These are phyloP conservation scores for Crotophaga sulcirostris DNA, from an alignment of 2,113 vertebrate genomes.

Conservation along the genomic window DNA sequence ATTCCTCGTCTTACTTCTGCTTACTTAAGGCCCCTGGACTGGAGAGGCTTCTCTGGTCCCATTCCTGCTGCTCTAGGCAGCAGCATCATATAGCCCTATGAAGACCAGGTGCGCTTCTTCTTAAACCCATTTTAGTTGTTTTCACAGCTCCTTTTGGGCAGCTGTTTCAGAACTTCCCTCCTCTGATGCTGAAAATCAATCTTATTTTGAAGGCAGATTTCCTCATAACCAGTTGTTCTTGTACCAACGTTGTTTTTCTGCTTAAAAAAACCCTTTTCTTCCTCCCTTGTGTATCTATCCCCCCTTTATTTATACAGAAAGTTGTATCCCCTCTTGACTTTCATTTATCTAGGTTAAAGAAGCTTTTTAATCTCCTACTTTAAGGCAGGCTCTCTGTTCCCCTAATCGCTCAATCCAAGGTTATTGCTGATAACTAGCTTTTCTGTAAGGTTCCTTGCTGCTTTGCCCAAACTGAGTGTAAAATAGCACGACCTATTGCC, in stretches of 20 bases:
- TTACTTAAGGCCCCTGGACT: background rate
- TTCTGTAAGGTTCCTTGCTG: background rate
- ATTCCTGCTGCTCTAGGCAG: background rate
- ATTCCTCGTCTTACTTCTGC: background rate
- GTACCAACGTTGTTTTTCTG: background rate
- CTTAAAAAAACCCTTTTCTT: background rate
- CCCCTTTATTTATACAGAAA: constrained; percentile 23
- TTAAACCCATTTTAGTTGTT: background rate
- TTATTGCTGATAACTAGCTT: constrained; percentile 41
- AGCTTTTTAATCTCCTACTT: constrained; percentile 46
- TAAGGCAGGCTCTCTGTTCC: background rate
- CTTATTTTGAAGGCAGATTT: constrained; percentile 13
- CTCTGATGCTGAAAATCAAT: background rate
- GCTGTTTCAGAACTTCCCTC: background rate
- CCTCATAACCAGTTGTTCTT: background rate
- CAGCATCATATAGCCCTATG: background rate
- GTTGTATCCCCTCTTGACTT: constrained; percentile 32
- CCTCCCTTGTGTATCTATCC: background rate
- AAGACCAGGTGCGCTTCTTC: background rate
- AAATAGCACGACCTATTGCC: background rate
- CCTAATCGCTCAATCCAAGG: constrained; percentile 8
- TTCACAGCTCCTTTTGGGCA: background rate
- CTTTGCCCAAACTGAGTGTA: background rate
- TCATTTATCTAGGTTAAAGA: constrained; percentile 53
- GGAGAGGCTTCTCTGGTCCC: background rate